phyloP scores from a whole-genome alignment of 2,797 vertebrate genomes.

The Otolemur crassicaudatus region DNA sequence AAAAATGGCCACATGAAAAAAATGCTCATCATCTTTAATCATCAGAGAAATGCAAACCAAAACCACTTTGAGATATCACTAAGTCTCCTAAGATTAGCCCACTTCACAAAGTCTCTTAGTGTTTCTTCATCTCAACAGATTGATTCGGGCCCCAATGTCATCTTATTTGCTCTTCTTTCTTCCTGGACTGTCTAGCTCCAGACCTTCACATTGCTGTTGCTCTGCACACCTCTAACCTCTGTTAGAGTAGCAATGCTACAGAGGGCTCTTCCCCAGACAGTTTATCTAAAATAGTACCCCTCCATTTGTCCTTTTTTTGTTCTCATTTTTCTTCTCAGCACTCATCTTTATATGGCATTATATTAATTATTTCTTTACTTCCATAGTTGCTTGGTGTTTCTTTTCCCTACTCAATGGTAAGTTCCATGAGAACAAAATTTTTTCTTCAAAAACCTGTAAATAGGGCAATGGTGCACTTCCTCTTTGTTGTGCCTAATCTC shows the following conservation, averaged over 20 bases:
- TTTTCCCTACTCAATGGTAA: not conserved
- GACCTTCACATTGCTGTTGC: not conserved
- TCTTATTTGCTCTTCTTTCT: not conserved
- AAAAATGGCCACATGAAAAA: too few species aligned
- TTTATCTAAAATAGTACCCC: not conserved
- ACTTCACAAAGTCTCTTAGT: not conserved
- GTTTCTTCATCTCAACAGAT: not conserved
- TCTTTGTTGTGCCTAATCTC: not conserved
- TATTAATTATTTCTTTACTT: not conserved
- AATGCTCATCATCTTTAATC: too few species aligned
- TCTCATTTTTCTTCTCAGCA: not conserved
- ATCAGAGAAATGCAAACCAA: too few species aligned
- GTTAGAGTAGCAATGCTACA: not conserved
- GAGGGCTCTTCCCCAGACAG: not conserved
- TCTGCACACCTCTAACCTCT: not conserved
- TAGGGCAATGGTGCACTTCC: not conserved
- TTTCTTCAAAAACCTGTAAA: not conserved
- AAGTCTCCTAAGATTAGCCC: too few species aligned
- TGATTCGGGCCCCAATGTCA: not conserved
- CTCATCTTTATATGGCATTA: not conserved
- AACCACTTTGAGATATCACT: too few species aligned
- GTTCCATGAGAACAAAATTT: not conserved
- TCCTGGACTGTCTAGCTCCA: not conserved
- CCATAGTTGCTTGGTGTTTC: not conserved
- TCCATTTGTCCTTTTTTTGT: not conserved